Evolutionary conservation across 1,140 invertebrate genomes (phyloP), one percentile per base, ranked within the genome.

Genomic region (Drosophila equinoxialis): DNA sequence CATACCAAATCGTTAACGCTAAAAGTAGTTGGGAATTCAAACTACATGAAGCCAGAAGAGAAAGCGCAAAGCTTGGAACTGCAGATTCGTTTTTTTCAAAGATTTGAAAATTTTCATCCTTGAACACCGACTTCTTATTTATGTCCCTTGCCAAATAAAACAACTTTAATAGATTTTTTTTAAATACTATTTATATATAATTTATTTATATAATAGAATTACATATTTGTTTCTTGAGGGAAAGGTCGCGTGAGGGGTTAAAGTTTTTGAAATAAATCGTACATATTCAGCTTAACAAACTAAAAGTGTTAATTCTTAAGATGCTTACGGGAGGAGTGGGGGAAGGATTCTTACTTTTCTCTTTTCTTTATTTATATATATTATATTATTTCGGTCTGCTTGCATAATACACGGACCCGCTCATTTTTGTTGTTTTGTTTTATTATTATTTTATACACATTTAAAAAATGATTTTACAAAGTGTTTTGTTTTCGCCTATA

Each of bases 181-280:
- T 89, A 84, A 89, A 89, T 89, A 89, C 84, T 89, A 89, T 90
- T 81, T 89, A 89, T 89, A 84, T 89, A 89, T 90, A 90, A 90
- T 89, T 89, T 90, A 90, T 89, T 89, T 89, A 89, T 89, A 90
- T 89, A 75, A 73, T 89, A 89, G 84, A 89, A 89, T 90, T 89
- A 89, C 85, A 89, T 89, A 81, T 83, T 79, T 74, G 65, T 81
- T 70, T 30, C 42, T 81, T 70, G 51, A 63, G 74, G 74, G 68
- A 64, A 62, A 62, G 70, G 62, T 77, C 41, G 61, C 42, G 74
- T 63, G 73, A 51, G 74, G 59, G 71, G 33, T 39, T 65, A 79
- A 30, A 71, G 73, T 64, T 73, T 68, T 82, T 83, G 48, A 81
- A 87, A 83, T 75, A 68, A 84, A 81, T 89, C 71, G 80, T 81